Evolutionary conservation across 64 coral and sea anemone genomes (phyloP).

Genomic region (Porites australiensis): DNA sequence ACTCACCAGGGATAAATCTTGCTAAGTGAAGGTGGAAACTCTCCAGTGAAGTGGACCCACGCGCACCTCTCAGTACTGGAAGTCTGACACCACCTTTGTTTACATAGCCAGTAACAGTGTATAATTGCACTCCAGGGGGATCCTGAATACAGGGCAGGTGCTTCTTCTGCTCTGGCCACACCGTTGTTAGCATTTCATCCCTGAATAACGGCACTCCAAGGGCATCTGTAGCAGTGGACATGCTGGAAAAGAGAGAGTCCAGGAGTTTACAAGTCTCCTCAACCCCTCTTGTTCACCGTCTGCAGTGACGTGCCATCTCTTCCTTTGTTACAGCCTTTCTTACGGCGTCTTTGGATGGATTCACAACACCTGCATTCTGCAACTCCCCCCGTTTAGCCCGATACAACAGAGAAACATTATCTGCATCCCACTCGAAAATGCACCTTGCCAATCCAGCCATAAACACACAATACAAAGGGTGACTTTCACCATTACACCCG

Average conservation of each 20-base stretch:
- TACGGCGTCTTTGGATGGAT: not conserved
- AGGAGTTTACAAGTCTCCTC: not conserved
- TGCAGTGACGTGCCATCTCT: not conserved
- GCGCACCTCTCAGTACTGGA: conserved; percentile 37
- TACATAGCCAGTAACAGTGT: conserved; percentile 14
- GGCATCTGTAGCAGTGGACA: not conserved
- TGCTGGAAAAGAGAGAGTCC: not conserved
- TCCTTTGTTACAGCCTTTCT: not conserved
- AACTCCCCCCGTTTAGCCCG: not conserved
- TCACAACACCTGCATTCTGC: not conserved
- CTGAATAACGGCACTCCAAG: not conserved
- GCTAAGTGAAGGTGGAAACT: conserved; percentile 65
- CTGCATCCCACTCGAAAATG: conserved; percentile 22
- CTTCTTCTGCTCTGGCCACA: conserved; percentile 37
- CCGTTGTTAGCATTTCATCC: conserved; percentile 12
- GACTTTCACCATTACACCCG: conserved; percentile 32
- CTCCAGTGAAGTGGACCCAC: conserved; percentile 57
- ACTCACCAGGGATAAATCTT: conserved; percentile 36
- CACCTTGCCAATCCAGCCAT: conserved; percentile 18
- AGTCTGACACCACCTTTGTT: conserved; percentile 38
- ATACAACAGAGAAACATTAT: not conserved
- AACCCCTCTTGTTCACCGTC: not conserved
- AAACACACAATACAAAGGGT: conserved; percentile 42
- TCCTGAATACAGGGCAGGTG: conserved; percentile 66
- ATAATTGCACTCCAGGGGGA: not conserved